A percentile compares a stretch with the other conserved stretches of the same genome.
These are phyloP conservation scores for Cordilura impudica DNA, from an alignment of 2,888 invertebrate species.

Conservation along the genomic window DNA sequence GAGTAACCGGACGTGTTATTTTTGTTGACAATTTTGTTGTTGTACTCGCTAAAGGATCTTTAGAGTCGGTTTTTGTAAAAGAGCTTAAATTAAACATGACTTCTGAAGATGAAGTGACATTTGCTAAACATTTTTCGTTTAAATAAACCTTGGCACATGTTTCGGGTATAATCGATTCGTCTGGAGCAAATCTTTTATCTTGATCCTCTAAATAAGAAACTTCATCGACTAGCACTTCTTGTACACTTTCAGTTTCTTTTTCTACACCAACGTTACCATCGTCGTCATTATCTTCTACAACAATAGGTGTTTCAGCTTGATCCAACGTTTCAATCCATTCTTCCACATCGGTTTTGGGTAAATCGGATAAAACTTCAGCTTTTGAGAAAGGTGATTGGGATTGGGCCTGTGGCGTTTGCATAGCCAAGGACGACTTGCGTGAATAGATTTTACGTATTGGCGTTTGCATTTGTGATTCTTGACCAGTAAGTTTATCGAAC, in stretches of 20 bases:
- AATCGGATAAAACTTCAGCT: constrained; percentile 60
- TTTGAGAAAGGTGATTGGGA: constrained; percentile 61
- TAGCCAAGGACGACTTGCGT: constrained; percentile 44
- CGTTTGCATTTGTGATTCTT: constrained; percentile 59
- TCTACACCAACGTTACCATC: constrained; percentile 9
- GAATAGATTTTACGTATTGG: constrained; percentile 61
- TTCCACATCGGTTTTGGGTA: constrained; percentile 68
- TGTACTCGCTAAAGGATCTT: constrained; percentile 37
- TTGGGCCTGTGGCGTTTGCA: constrained; percentile 12
- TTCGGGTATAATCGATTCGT: constrained; percentile 67
- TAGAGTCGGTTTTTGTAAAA: neutral
- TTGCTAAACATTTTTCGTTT: constrained; percentile 17
- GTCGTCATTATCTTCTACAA: constrained; percentile 48
- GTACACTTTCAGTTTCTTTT: constrained; percentile 50
- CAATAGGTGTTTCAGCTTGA: constrained; percentile 26
- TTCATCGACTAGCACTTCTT: constrained; percentile 50
- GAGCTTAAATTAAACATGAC: constrained; percentile 61
- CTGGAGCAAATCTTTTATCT: constrained; percentile 4
- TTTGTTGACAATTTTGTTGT: constrained; percentile 27
- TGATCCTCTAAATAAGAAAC: constrained; percentile 29
- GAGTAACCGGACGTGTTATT: neutral
- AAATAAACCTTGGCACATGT: constrained; percentile 40
- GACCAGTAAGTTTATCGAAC: constrained; percentile 68
- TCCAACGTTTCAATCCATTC: constrained; percentile 68
- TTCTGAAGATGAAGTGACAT: constrained; percentile 59